Evolutionary conservation across 2,888 invertebrate genomes (phyloP), one percentile per base, ranked within the genome.

Genomic region (Philopedon plagiatum): DNA sequence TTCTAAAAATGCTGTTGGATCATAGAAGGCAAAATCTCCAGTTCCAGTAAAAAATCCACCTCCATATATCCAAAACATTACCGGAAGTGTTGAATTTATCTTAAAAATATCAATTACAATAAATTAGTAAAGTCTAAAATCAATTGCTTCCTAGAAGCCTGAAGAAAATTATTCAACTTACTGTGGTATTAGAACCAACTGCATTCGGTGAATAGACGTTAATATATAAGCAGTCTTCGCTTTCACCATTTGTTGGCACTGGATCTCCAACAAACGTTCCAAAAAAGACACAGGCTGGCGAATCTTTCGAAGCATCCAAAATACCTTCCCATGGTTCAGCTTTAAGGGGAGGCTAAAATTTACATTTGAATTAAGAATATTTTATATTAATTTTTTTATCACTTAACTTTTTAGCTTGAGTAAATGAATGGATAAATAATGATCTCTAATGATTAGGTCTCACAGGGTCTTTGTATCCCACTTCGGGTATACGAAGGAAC

Each of bases 51-150:
- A 80, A 73, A 84, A 86, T 11, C 82, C 84, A 3, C 86, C 86
- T 1, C 86, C 85, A 71, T 86, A 85, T 41, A 86, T 82, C 72
- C 79, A 83, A 9, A 85, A 79, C 73, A 86, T 78, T 0, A 86
- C 86, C 8, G 86, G 84, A 41, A 84, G 71, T 2, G 75, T 15
- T 29, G 51, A 15, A 23, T 76, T 46, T 2, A 32, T 7, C 63
- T 63, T 8, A 32, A 62, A 29, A n/a, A 18, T 18, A n/a, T 13
- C 1, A 21, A 21, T 46, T 15, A n/a, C 9, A n/a, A n/a, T 37
- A 37, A 37, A n/a, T 34, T 34, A 5, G 4, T 5, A n/a, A 5
- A n/a, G n/a, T n/a, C n/a, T n/a, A n/a, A n/a, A n/a, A n/a, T n/a
- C n/a, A n/a, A n/a, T n/a, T n/a, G n/a, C n/a, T n/a, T n/a, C n/a